Evolutionary conservation across 2,113 vertebrate genomes (phyloP).

Genomic region (Clarias gariepinus): DNA sequence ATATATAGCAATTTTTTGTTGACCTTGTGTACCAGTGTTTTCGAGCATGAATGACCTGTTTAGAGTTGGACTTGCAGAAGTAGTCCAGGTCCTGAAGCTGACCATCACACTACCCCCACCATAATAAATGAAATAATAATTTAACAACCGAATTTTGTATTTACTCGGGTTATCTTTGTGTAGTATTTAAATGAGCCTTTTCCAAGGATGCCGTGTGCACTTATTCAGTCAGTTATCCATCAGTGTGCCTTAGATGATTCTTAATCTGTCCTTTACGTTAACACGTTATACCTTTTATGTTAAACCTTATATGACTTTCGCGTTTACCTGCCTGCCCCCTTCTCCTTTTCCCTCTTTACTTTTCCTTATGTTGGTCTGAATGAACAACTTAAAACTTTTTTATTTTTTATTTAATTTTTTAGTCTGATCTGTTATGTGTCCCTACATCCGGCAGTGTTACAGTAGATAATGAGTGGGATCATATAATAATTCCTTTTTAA

Average conservation of each 20-base stretch:
- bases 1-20: too few relatives aligned
- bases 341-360: neutral
- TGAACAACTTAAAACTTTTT: conserved; percentile 37
- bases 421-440: conserved; percentile 40
- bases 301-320: neutral
- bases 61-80: too few relatives aligned
- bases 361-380: conserved; percentile 12
- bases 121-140: too few relatives aligned
- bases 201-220: neutral
- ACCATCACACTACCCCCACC: too few relatives aligned
- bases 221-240: neutral
- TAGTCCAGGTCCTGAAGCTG: too few relatives aligned
- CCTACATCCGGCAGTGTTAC: conserved; percentile 57
- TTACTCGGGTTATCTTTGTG: too few relatives aligned
- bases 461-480: conserved; percentile 46
- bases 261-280: neutral
- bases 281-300: too few relatives aligned
- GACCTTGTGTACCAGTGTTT: too few relatives aligned
- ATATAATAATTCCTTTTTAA: conserved; percentile 49
- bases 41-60: too few relatives aligned
- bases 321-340: neutral
- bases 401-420: conserved; percentile 16
- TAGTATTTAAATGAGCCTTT: neutral
- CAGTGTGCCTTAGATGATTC: neutral
- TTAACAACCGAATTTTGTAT: too few relatives aligned